Conservation (phyloP, 2,888 invertebrate genomes). For the Heliconius hortense region DNA sequence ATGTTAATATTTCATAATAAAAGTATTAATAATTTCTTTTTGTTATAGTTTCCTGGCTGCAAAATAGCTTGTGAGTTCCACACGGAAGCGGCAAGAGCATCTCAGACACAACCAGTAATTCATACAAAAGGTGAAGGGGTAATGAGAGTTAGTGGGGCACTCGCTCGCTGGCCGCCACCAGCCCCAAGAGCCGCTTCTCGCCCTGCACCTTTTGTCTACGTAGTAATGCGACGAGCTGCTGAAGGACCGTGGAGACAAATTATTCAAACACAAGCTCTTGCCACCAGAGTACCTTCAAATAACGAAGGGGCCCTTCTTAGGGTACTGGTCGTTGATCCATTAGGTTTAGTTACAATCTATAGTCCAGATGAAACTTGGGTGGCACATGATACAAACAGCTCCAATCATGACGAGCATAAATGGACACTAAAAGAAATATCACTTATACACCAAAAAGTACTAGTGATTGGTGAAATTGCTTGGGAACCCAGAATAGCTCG, state of each 20-base stretch:
- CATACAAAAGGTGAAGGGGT: conserved; percentile 87
- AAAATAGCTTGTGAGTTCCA: conserved; percentile 87
- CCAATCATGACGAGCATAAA: conserved; percentile 74
- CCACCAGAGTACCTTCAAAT: conserved; percentile 84
- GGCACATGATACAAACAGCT: conserved; percentile 79
- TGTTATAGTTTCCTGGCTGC: conserved; percentile 86
- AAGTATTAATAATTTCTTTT: conserved; percentile 47
- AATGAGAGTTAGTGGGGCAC: conserved; percentile 83
- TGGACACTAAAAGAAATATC: conserved; percentile 87
- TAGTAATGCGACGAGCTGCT: conserved; percentile 85
- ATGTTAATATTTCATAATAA: conserved; percentile 15
- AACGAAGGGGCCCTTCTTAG: conserved; percentile 85
- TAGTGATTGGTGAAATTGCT: conserved; percentile 87
- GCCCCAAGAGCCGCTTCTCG: conserved; percentile 81
- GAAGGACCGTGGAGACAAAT: conserved; percentile 85
- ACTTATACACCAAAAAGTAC: conserved; percentile 87
- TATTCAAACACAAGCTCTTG: conserved; percentile 84
- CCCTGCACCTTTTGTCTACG: conserved; percentile 84
- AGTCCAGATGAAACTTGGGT: conserved; percentile 84
- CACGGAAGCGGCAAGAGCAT: conserved; percentile 82
- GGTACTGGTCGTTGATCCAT: conserved; percentile 86
- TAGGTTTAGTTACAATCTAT: conserved; percentile 86
- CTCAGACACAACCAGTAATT: conserved; percentile 86
- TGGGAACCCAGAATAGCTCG: conserved; percentile 86
- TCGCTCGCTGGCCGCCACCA: conserved; percentile 85